phyloP scores from a whole-genome alignment of 2,113 vertebrate genomes.

The Marcusenius ussheri region DNA sequence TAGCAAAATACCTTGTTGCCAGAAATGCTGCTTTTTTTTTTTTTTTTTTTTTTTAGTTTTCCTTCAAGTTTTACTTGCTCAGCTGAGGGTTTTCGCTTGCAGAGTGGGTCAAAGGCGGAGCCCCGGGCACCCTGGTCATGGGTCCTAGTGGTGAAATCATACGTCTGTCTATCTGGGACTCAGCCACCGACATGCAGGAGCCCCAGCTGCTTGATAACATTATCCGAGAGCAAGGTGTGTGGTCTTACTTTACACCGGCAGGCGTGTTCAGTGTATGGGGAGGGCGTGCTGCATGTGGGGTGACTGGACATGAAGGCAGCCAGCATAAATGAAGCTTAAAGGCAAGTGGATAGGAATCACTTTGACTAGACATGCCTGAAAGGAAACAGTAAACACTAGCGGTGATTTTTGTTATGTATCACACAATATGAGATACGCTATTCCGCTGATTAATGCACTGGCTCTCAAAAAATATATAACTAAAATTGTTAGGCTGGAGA shows the following conservation, averaged over 20 bases:
- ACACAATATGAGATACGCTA: not conserved
- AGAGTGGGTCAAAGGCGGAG: conserved; percentile 48
- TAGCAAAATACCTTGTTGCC: not conserved
- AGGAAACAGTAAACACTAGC: not conserved
- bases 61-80: not conserved
- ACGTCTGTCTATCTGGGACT: conserved; percentile 45
- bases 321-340: not conserved
- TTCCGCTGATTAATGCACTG: not conserved
- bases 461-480: not conserved
- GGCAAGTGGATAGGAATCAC: not conserved
- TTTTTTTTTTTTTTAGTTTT: not conserved
- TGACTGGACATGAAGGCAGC: not conserved
- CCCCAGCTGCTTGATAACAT: conserved; percentile 24
- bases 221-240: conserved; percentile 38
- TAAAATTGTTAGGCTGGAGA: not conserved
- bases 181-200: conserved; percentile 24
- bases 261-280: not conserved
- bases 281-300: not conserved
- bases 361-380: not conserved
- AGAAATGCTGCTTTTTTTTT: not conserved
- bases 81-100: conserved; percentile 8
- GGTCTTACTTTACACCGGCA: not conserved
- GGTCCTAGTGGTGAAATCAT: conserved; percentile 57
- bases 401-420: not conserved
- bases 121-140: conserved; percentile 48